Base-by-base conservation (phyloP, 2,888 invertebrate species). In the Catotricha subobsoleta region DNA sequence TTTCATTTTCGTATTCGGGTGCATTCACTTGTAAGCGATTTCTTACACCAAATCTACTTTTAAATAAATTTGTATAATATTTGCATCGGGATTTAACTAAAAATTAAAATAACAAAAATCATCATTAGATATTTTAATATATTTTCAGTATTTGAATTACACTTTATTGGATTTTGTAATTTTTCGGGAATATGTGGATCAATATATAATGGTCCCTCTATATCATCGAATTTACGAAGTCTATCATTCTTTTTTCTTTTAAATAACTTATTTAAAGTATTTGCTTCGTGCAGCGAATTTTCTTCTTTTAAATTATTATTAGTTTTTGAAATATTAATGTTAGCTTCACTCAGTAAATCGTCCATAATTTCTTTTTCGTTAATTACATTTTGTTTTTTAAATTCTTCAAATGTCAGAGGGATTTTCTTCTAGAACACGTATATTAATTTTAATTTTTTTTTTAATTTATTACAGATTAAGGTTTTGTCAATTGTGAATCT, bases 151-250 rank as follows among this genome's bases (percentile, higher is more conserved):
- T 8, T 25, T 25, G 7, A 25, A 25, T 25, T 25, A 25, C 25
- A 25, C 10, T 25, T 25, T 10, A 8, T 25, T 25, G 25, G 25
- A 6, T 31, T 31, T 31, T 15, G 5, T 9, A 13, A 41, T 43
- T 43, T 44, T 13, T 46, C 46, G 33, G 44, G 35, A 8, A 43
- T 15, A 30, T 39, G 40, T 16, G 46, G 46, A 41, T 46, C 46
- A 3, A 43, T 36, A 39, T 46, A 46, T 20, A 43, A 40, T 33
- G 43, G 44, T 3, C 46, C 46, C 20, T 36, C 40, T 19, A 37
- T 31, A 33, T 43, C 42, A 42, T 46, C 44, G 16, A 20, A 10
- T 29, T 41, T 40, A 33, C 28, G 13, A 16, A 28, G 18, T 31
- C 25, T 25, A 21, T 27, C 13, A 20, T 41, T 34, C 29, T 35